A percentile compares a stretch with the other conserved stretches of the same genome.
These are phyloP conservation scores for Turritopsis rubra DNA, from an alignment of 30 jellyfish, hydroid and myxozoan genomes.

Conservation along the genomic window DNA sequence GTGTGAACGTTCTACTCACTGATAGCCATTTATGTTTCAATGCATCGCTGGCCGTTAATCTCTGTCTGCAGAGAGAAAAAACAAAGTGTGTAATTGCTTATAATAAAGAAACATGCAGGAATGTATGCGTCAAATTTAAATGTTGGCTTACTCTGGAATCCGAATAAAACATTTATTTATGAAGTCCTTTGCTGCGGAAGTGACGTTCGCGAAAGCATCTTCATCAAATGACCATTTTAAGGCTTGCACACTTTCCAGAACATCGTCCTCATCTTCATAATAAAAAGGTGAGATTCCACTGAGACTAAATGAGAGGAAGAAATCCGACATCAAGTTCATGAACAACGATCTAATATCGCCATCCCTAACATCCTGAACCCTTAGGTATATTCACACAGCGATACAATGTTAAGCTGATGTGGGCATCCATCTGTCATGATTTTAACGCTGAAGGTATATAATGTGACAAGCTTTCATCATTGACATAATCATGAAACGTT, in stretches of 20 bases:
- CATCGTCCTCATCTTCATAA: slow-evolving; percentile 83
- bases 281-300: slow-evolving; percentile 93
- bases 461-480: too few species aligned
- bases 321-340: too few species aligned
- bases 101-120: too few species aligned
- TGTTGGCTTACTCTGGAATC: slow-evolving; percentile 77
- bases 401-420: too few species aligned
- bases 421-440: too few species aligned
- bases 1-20: slow-evolving; percentile 73
- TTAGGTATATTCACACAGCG: background rate
- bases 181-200: slow-evolving; percentile 91
- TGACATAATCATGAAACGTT: too few species aligned
- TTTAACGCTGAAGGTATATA: background rate
- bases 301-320: slow-evolving; percentile 40
- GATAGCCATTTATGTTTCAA: slow-evolving; percentile 90
- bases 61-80: slow-evolving; percentile 31
- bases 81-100: background rate
- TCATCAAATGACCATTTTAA: slow-evolving; percentile 70
- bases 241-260: slow-evolving; percentile 48
- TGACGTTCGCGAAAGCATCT: slow-evolving; percentile 55
- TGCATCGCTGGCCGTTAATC: slow-evolving; percentile 84
- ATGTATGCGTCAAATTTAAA: too few species aligned
- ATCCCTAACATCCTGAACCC: slow-evolving; percentile 32
- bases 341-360: slow-evolving; percentile 90
- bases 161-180: slow-evolving; percentile 70